Evolutionary conservation across 1,140 invertebrate genomes (phyloP), one percentile per base, ranked within the genome.

Genomic region (Drepana arcuata): DNA sequence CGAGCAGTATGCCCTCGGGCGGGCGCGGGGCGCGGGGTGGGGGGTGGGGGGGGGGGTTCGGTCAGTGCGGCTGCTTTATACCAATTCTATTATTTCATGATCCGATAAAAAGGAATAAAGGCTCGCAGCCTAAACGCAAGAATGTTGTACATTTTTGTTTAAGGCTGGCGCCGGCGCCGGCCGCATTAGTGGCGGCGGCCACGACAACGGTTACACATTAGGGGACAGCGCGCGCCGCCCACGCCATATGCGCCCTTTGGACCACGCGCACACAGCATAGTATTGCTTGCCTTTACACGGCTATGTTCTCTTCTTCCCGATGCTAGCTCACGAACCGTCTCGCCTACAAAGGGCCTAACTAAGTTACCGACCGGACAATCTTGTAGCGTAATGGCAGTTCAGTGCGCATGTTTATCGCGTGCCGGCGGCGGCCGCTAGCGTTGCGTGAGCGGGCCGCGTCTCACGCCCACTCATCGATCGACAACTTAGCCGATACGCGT

Each of bases 101-200:
- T 61, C 63, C 61, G 67, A 78, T 78, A 78, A 74, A 74, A 78
- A 74, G 62, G 70, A 74, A 71, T 69, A 71, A 67, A 60, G 59
- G 44, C 53, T 58, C 52, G 55, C 66, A 58, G 46, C 51, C 68
- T 71, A 71, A 73, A 69, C 71, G 67, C 60, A 73, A 69, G 71
- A 75, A 75, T 73, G 73, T 67, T 65, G 69, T 70, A 59, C 55
- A 65, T 67, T 62, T 65, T 65, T 62, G 69, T 70, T 66, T 68
- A 62, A 70, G 65, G 61, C 68, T 54, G 60, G 71, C 74, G 74
- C 74, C 71, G 74, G 74, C 74, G 74, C 74, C 74, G 69, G 54
- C 46, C 67, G 71, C 74, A 79, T 79, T 75, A 79, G 70, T 55
- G 55, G 41, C 40, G 13, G 30, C 42, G 24, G 50, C 57, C 53